Base-by-base conservation (phyloP, 2,888 invertebrate genomes). In the Dicyrtoma fusca region DNA sequence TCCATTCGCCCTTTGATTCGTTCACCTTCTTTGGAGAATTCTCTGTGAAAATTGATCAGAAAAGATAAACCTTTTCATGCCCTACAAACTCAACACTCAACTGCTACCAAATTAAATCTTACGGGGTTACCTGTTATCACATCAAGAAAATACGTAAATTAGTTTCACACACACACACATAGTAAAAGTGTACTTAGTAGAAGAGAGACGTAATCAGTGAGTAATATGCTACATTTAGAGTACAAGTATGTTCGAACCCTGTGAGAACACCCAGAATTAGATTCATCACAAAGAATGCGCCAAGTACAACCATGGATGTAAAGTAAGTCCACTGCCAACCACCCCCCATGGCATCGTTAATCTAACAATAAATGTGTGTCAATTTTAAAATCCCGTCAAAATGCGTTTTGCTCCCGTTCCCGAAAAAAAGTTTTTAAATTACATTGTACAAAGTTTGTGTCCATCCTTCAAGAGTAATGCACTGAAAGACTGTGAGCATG, bases 401-500 rank as follows among this genome's bases (percentile, higher is more conserved):
- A 57, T 23, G 21, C 26, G 25, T 26, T 25, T 14, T 57, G 8
- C 6, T 14, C 10, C 53, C 10, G 6, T 53, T n/a, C 6, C n/a
- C 8, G 17, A 13, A 53, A 25, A 57, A 5, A 3, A 53, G 11
- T n/a, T 53, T 19, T 8, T 55, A 17, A 25, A 49, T 21, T 82
- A 87, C 87, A 83, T 84, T 82, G 81, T 87, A 87, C 81, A 87
- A 82, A 47, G 87, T 86, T 76, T 86, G 85, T 11, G 88, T 88
- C 88, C 88, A 88, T n/a, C 88, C 88, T 82, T 88, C 88, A 82
- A 88, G 85, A n/a, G 88, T 88, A 49, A 88, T 86, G 81, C 88
- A 88, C 76, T 84, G 88, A 82, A 88, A 88, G 71, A 88, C 88
- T 26, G 88, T 88, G 73, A 88, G 83, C 88, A 88, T 88, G 74